These are phyloP conservation scores for Dastarcus helophoroides DNA, from an alignment of 2,888 invertebrate species.

Conservation along the genomic window DNA sequence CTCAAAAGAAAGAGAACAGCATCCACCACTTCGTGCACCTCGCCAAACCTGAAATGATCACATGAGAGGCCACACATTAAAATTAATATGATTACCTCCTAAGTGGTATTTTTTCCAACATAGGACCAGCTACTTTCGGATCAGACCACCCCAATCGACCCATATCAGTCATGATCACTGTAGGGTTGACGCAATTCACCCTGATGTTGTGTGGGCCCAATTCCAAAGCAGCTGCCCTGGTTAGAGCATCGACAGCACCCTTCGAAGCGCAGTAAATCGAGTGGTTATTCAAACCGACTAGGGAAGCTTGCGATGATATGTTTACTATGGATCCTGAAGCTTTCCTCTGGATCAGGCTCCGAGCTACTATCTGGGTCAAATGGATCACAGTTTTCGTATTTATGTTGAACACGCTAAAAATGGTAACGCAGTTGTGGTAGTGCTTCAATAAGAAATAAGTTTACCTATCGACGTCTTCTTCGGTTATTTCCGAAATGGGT, in stretches of 20 bases:
- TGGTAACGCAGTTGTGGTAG: too few species aligned
- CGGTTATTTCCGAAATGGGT: background rate
- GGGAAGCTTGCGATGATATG: slow-evolving; percentile 77
- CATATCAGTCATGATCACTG: slow-evolving; percentile 88
- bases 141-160: slow-evolving; percentile 74
- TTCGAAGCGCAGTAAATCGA: slow-evolving; percentile 76
- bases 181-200: slow-evolving; percentile 88
- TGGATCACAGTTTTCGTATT: slow-evolving; percentile 81
- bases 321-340: slow-evolving; percentile 76
- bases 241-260: slow-evolving; percentile 77
- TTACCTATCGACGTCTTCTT: background rate
- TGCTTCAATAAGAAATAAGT: too few species aligned
- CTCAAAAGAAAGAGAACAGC: slow-evolving; percentile 71
- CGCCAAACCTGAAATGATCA: slow-evolving; percentile 51
- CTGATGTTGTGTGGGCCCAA: slow-evolving; percentile 73
- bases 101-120: slow-evolving; percentile 74
- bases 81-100: too few species aligned
- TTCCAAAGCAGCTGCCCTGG: slow-evolving; percentile 75
- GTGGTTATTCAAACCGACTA: slow-evolving; percentile 64
- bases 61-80: too few species aligned
- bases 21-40: slow-evolving; percentile 71
- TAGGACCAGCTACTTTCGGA: slow-evolving; percentile 54
- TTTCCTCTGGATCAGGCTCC: slow-evolving; percentile 58
- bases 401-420: slow-evolving; percentile 45
- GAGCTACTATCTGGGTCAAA: slow-evolving; percentile 71